Percentiles rank a stretch among this genome's conserved stretches.
These are phyloP conservation scores for Micromys minutus DNA, from an alignment of 2,113 vertebrate genomes.

Conservation along the genomic window DNA sequence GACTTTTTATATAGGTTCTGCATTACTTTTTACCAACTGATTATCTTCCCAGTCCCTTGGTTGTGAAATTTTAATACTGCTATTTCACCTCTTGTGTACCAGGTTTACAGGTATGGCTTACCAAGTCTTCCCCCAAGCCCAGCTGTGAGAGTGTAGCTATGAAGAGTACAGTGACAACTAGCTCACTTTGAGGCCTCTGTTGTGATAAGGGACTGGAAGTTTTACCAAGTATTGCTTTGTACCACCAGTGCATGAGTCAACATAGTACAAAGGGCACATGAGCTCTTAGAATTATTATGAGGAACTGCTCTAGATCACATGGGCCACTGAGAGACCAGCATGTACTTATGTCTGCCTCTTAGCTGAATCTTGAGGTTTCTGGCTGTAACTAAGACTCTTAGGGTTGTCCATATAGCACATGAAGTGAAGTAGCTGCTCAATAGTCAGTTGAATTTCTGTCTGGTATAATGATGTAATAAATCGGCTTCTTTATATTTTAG, in stretches of 20 bases:
- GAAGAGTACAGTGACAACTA: background rate
- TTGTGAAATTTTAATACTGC: background rate
- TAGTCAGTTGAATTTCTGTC: background rate
- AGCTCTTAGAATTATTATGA: constrained; percentile 26
- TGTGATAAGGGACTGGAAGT: background rate
- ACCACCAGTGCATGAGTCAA: background rate
- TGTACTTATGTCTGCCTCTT: background rate
- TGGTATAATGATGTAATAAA: background rate
- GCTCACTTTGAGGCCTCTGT: background rate
- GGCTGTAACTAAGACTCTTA: background rate
- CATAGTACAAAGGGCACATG: constrained; percentile 1
- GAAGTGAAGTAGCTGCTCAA: background rate
- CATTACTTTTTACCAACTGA: background rate
- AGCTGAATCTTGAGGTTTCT: constrained; percentile 21
- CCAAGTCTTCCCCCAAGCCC: background rate
- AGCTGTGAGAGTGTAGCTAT: background rate
- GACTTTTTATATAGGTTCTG: background rate
- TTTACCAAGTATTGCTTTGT: background rate
- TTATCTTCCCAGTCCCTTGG: background rate
- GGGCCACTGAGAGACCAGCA: background rate
- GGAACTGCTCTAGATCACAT: background rate
- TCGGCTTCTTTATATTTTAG: background rate
- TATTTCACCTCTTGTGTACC: background rate
- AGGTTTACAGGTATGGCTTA: background rate
- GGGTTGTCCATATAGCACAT: background rate